Evolutionary conservation across 2,888 invertebrate genomes (phyloP), one percentile per base, ranked within the genome.

Genomic region (Dinocampus coccinellae): DNA sequence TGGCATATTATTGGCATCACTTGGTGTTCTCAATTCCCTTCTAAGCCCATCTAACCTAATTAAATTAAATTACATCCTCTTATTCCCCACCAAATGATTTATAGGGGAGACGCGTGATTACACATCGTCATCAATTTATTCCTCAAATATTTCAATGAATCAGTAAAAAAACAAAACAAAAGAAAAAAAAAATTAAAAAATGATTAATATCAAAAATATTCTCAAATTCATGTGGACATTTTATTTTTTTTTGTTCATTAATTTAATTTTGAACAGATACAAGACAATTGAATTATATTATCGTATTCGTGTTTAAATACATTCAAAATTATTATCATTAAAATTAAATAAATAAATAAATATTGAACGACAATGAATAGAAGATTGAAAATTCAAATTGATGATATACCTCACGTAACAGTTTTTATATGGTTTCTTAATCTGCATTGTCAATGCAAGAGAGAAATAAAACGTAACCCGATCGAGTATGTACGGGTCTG

Each of bases 1-100:
- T 71, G 62, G 62, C 62, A 67, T 65, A 39, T 60, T 47, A 47
- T 74, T 74, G 72, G 80, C 83, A 84, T 84, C 85, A 85, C 84
- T 83, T 58, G 82, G 78, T 83, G 85, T 78, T 83, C 85, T 81
- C 84, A 85, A 86, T 86, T 85, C 71, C 78, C 73, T 78, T 76
- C 79, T 83, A 84, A 86, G 81, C 82, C 84, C 81, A 85, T 82
- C 84, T 84, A 84, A 85, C 84, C 83, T 83, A 85, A 86, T 86
- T 86, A 81, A 84, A 86, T 86, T 85, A 84, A 79, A 76, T 71
- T 73, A 65, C 47, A 16, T 71, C 73, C 70, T 16, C 47, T 86
- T 84, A 84, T 79, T 76, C 47, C 16, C 16, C 16, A 16, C 73
- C 74, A 68, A 66, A 52, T 75, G 69, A 78, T 76, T 74, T 77